Conservation (phyloP, 2,888 invertebrate species). For the Petrolisthes cinctipes region DNA sequence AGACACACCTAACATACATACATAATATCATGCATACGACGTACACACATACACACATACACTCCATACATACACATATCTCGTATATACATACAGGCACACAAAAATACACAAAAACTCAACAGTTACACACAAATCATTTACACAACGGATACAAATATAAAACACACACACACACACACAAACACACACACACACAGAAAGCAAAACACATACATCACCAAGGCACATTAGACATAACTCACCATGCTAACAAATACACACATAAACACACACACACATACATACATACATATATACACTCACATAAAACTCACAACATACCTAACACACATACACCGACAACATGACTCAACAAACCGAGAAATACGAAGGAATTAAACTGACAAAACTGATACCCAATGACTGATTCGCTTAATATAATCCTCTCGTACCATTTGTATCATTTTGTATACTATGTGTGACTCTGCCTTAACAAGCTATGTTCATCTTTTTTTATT, state of each 20-base stretch:
- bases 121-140: no score
- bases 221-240: no score
- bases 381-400: no score
- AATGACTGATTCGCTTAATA: no score
- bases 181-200: no score
- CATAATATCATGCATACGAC: no score
- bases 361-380: background rate
- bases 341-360: background rate
- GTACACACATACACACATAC: no score
- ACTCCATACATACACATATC: background rate
- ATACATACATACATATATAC: background rate
- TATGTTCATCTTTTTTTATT: no score
- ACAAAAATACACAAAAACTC: background rate
- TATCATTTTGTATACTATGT: background rate
- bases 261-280: background rate
- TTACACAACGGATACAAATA: background rate
- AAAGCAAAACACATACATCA: no score
- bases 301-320: background rate
- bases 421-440: background rate
- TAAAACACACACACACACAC: background rate
- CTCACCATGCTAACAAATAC: background rate
- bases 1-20: no score
- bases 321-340: background rate
- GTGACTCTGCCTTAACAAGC: background rate
- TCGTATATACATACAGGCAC: background rate